Base-by-base conservation (phyloP, 2,113 vertebrate species). In the Gambusia affinis region DNA sequence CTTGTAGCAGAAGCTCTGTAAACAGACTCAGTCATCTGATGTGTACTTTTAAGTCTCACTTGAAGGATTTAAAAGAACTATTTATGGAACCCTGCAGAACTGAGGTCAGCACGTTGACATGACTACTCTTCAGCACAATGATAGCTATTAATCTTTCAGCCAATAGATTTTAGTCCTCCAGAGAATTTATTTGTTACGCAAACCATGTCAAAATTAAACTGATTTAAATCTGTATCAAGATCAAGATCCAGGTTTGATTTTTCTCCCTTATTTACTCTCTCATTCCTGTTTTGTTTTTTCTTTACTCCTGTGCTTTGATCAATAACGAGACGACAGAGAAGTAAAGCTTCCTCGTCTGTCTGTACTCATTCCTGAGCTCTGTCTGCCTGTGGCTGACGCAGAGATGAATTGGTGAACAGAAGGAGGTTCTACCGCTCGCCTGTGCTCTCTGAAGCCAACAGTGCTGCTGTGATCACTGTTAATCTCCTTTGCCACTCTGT, bases 401-500 rank as follows among this genome's bases (percentile, higher is more conserved):
- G 77, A 85, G 83, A 92, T 87, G 91, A 92, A 83, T 91, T 84
- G 57, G 74, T 67, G 80, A 89, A 87, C 85, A 84, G 82, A 89
- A 83, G 86, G 88, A 88, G 88, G 86, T 81, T 92, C 89, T 71
- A 73, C 76, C 61, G 65, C 76, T 84, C 83, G 67, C 87, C 51
- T 76, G 57, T 76, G 64, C 86, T 79, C 86, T 87, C 85, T 91
- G 87, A 91, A 86, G 85, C 91, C 84, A 80, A 85, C 83, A 89
- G 89, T 85, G 63, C 75, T 68, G 86, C 92, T 90, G 87, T 91
- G 91, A 92, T 92, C 91, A 88, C 85, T 75, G 85, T 74, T 90
- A 90, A 91, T 93, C 88, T 89, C 81, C 87, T 90, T 90, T 91
- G 89, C 92, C 88, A 92, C 86, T 89, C 85, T 31, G 74, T 86